A percentile compares a stretch with the other conserved stretches of the same genome.
These are phyloP conservation scores for Bugula neritina DNA, from an alignment of 2,888 invertebrate genomes.

Conservation along the genomic window DNA sequence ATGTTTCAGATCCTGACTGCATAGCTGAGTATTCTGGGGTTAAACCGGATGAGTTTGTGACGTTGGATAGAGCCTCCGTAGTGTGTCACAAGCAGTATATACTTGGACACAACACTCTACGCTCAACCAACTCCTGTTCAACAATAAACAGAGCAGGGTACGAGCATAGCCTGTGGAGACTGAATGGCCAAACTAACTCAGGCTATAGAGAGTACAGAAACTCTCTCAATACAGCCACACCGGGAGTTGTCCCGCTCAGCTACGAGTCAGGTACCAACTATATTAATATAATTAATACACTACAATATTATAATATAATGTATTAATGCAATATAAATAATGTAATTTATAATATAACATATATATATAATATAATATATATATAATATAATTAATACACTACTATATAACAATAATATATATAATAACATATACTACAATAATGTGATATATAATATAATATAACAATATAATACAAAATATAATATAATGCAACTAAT, in stretches of 20 bases:
- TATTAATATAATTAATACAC: not conserved
- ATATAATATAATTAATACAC: too few species aligned
- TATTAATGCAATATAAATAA: not conserved
- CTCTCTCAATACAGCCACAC: not conserved
- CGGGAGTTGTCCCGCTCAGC: not conserved
- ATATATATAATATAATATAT: too few species aligned
- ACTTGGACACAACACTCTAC: not conserved
- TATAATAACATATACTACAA: too few species aligned
- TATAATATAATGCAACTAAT: too few species aligned
- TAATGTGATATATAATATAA: too few species aligned
- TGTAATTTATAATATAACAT: too few species aligned
- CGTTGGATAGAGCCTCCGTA: not conserved
- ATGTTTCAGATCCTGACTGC: constrained; percentile 2
- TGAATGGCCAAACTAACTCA: not conserved
- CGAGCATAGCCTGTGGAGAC: not conserved
- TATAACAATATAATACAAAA: too few species aligned
- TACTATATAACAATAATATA: too few species aligned
- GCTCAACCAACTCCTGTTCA: not conserved
- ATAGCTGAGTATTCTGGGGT: constrained; percentile 13
- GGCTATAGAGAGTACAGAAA: not conserved
- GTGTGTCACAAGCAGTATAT: not conserved
- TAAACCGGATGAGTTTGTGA: constrained; percentile 13
- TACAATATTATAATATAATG: not conserved
- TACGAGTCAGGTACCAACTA: not conserved
- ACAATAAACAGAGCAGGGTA: not conserved